Conservation (phyloP, 2,797 vertebrate genomes). For the Crenichthys baileyi region DNA sequence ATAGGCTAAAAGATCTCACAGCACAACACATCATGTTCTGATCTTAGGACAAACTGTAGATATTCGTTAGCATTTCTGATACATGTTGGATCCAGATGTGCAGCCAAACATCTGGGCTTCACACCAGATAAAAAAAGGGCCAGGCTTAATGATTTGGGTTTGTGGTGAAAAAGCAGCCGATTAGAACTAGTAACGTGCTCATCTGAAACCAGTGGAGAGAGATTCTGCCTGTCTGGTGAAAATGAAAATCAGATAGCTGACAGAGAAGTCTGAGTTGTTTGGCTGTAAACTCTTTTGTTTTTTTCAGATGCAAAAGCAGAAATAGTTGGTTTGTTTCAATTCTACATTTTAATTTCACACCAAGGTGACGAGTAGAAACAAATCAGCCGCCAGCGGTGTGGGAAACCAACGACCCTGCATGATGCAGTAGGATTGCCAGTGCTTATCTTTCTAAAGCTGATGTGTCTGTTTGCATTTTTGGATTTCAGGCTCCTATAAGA, state of each 20-base stretch:
- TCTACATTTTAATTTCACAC: neutral
- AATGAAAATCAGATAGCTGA: neutral
- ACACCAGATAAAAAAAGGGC: neutral
- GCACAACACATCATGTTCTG: neutral
- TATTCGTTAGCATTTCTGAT: neutral
- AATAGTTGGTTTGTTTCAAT: neutral
- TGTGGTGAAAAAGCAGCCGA: neutral
- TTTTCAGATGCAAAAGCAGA: neutral
- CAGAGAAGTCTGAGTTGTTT: neutral
- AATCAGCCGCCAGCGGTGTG: no score
- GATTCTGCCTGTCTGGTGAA: no score
- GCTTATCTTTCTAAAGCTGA: neutral
- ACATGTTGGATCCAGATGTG: neutral
- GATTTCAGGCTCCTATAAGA: slow-evolving; percentile 79
- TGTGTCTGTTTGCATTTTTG: neutral
- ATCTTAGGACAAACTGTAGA: neutral
- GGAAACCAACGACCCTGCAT: no score
- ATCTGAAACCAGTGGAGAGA: neutral
- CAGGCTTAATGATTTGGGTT: no score
- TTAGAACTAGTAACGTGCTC: neutral
- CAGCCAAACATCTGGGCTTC: neutral
- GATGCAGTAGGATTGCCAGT: no score
- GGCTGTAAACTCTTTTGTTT: neutral
- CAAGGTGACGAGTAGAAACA: neutral
- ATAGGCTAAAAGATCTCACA: neutral